Conservation (phyloP, 2,888 invertebrate genomes). For the Nomada goodeniana region DNA sequence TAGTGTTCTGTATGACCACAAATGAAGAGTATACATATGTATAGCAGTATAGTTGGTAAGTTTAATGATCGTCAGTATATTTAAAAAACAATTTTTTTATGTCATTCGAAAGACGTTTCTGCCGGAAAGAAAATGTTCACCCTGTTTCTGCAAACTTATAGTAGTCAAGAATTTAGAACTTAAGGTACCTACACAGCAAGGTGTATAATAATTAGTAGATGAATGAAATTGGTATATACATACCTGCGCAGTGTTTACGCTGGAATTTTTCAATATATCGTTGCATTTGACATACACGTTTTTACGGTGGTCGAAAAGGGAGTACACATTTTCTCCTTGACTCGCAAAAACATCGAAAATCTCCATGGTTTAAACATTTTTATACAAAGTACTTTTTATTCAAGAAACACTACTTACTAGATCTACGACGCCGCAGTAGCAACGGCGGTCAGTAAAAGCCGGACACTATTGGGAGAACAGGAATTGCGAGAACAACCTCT, state of each 20-base stretch:
- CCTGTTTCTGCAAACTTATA: too few relatives aligned
- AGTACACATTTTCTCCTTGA: background rate
- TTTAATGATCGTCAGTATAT: too few relatives aligned
- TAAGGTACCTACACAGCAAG: background rate
- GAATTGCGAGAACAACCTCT: slow-evolving; percentile 42
- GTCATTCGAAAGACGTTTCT: background rate
- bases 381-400: slow-evolving; percentile 23
- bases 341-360: slow-evolving; percentile 7
- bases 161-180: too few relatives aligned
- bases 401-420: slow-evolving; percentile 51
- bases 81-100: too few relatives aligned
- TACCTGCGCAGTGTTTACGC: slow-evolving; percentile 30
- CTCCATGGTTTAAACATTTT: background rate
- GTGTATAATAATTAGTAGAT: background rate
- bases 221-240: slow-evolving; percentile 1
- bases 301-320: background rate
- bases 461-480: slow-evolving; percentile 71
- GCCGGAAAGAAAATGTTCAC: too few relatives aligned
- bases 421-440: slow-evolving; percentile 75
- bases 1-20: background rate
- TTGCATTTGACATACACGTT: background rate
- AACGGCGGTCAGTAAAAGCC: slow-evolving; percentile 77
- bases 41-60: too few relatives aligned
- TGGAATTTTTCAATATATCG: slow-evolving; percentile 1
- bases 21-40: background rate